Evolutionary conservation across 2,888 invertebrate species (phyloP), one percentile per base, ranked within the genome.

Genomic region (Aphidius colemani): DNA sequence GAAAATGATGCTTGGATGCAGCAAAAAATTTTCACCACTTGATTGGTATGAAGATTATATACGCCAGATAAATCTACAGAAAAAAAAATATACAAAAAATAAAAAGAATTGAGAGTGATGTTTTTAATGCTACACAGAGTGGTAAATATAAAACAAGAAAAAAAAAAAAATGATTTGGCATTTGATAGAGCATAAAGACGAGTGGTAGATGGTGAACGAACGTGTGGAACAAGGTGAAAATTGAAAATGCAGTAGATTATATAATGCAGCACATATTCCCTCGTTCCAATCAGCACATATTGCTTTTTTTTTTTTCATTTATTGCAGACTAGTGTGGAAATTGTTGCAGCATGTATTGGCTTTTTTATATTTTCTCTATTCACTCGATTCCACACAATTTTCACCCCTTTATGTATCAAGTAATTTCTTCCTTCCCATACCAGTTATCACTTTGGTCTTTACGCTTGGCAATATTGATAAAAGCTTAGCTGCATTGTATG

Each of bases 211-310:
- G 74, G 75, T 76, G 74, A 75, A 76, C 75, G 77, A 75, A 75
- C 43, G 44, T 74, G 75, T 73, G 73, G 76, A 78, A 81, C 78
- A 78, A 80, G 79, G 81, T 81, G 81, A 81, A 81, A 81, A 81
- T 79, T 81, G 81, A 81, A 81, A 81, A 81, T 79, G 77, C 79
- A 80, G 80, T 80, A 80, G 30, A 30, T 81, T 81, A 81, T 81
- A 81, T 80, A 77, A 78, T 75, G 73, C 77, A 75, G 75, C 78
- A 18, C 13, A 66, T 67, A 65, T 66, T 49, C 49, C 48, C 56
- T 46, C 61, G 48, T 45, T 50, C 64, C 13, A 51, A 63, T 59
- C 40, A 18, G 11, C n/a, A 59, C 51, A 30, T 30, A 30, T 48
- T 48, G 46, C 46, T 48, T 13, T 48, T 13, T 11, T 13, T 13